phyloP scores from a whole-genome alignment of 2,888 invertebrate species.

The Cephonodes hylas region DNA sequence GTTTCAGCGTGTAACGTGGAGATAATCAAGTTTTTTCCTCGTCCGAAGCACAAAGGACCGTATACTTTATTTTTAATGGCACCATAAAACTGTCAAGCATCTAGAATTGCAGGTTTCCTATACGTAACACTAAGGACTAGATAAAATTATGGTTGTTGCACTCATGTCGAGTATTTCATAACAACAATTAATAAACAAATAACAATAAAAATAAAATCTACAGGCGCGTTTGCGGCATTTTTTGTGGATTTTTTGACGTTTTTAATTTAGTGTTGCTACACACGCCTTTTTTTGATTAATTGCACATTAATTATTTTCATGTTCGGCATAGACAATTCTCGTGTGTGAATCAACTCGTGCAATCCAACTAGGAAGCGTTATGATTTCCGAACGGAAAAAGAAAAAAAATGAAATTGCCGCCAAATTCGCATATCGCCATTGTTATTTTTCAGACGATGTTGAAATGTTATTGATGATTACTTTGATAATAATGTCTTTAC shows the following conservation, averaged over 20 bases:
- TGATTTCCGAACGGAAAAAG: conserved; percentile 20
- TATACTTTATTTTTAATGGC: conserved; percentile 69
- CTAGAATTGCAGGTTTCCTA: conserved; percentile 47
- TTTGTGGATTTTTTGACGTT: conserved; percentile 72
- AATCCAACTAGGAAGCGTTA: not conserved
- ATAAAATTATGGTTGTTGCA: conserved; percentile 59
- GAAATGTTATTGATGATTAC: not conserved
- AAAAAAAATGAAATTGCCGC: conserved; percentile 39
- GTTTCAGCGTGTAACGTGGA: not conserved
- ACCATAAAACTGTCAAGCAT: conserved; percentile 63
- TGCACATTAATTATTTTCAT: conserved; percentile 64
- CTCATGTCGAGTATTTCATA: conserved; percentile 50
- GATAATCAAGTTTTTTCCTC: conserved; percentile 7
- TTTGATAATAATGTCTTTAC: not conserved
- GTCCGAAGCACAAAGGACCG: conserved; percentile 63
- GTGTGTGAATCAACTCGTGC: not conserved
- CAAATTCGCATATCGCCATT: conserved; percentile 25
- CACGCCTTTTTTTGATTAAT: conserved; percentile 54
- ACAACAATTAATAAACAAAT: conserved; percentile 62
- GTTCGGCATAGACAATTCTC: conserved; percentile 46
- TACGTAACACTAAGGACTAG: conserved; percentile 68
- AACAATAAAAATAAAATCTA: conserved; percentile 75
- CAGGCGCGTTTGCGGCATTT: conserved; percentile 70
- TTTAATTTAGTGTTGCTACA: conserved; percentile 75
- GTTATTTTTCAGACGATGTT: not conserved